Evolutionary conservation across 2,113 vertebrate species (phyloP).

Genomic region (Hyperoodon ampullatus): DNA sequence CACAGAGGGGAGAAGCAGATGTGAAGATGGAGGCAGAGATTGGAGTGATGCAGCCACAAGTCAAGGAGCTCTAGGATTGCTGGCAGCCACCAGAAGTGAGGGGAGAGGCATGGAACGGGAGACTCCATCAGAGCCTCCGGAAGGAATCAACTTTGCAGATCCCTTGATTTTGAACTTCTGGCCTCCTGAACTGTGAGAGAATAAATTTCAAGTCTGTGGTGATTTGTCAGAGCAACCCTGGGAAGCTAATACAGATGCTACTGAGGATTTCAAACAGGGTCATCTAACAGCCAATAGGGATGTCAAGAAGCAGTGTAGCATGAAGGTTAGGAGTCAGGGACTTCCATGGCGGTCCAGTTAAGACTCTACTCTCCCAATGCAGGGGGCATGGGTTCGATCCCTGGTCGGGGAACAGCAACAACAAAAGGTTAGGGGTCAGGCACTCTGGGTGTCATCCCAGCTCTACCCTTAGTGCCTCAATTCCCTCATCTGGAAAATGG

Average conservation of each 20-base stretch:
- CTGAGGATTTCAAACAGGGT: neutral
- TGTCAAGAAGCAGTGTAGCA: neutral
- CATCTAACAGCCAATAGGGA: neutral
- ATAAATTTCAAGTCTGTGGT: neutral
- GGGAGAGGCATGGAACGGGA: neutral
- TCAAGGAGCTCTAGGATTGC: too few species aligned
- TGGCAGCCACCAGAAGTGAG: neutral
- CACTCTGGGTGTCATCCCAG: neutral
- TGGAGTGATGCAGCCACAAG: neutral
- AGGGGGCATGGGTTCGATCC: neutral
- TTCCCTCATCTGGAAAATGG: neutral
- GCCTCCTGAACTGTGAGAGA: neutral
- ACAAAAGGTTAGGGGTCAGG: neutral
- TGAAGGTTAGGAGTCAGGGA: neutral
- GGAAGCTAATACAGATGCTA: neutral
- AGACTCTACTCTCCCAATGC: neutral
- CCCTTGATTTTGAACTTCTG: neutral
- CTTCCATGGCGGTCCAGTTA: neutral
- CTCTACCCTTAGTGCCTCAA: neutral
- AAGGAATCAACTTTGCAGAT: neutral
- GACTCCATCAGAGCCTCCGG: neutral
- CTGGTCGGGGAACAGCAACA: too few species aligned
- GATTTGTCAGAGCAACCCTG: neutral
- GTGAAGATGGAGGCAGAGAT: neutral
- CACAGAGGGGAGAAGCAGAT: neutral